Conservation (phyloP, 2,888 invertebrate genomes). For the Stenchaetothrips biformis region DNA sequence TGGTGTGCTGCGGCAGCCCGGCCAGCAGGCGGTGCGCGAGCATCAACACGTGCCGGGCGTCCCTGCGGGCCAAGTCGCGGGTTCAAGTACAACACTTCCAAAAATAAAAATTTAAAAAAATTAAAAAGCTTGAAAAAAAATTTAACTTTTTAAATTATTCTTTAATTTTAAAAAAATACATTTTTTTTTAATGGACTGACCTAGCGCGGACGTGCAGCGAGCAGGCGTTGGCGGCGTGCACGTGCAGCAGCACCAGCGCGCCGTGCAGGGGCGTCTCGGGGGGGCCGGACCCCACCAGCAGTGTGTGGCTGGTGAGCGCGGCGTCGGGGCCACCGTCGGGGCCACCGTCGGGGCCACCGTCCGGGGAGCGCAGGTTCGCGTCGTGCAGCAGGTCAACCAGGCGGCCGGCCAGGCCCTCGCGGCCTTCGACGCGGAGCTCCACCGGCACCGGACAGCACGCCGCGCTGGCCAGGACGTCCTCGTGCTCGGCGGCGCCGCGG, state of each 20-base stretch:
- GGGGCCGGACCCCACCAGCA: neutral
- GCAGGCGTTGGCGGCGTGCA: neutral
- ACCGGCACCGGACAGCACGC: neutral
- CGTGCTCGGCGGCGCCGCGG: neutral
- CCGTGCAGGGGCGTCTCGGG: constrained; percentile 7
- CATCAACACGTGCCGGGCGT: neutral
- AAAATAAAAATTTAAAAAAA: too few species aligned
- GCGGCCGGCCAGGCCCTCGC: neutral
- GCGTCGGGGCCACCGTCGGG: neutral
- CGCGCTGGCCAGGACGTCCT: neutral
- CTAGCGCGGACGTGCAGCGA: neutral
- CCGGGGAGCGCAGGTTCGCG: neutral
- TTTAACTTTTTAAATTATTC: too few species aligned
- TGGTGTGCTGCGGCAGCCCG: constrained; percentile 11
- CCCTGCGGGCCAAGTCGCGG: neutral
- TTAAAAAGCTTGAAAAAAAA: neutral
- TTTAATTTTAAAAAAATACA: neutral
- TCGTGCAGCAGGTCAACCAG: neutral
- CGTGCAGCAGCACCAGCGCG: neutral
- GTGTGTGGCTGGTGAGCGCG: neutral
- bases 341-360: neutral
- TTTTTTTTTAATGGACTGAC: neutral
- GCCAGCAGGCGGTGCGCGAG: constrained; percentile 4
- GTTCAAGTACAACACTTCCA: neutral
- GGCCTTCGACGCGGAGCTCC: neutral